Base-by-base conservation (phyloP, 2,888 invertebrate genomes). In the Trissolcus brochymenae region DNA sequence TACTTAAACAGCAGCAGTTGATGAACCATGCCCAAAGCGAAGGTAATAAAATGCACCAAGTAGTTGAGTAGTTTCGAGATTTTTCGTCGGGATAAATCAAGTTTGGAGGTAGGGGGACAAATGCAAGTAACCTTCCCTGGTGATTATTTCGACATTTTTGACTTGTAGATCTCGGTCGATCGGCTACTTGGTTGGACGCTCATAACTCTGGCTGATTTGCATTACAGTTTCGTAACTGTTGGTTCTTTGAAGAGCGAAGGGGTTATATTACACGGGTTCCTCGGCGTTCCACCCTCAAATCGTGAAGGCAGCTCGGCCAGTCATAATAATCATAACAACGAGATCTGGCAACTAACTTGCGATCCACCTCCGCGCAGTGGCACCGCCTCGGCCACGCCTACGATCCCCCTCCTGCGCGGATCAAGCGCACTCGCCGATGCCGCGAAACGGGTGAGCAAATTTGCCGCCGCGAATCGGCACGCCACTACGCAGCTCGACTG, bases 401-500 rank as follows among this genome's bases (percentile, higher is more conserved):
- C 80, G 67, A 75, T 67, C 84, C 82, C 81, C 84, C 73, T 40
- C 79, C 65, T 50, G 53, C 51, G 53, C n/a, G 21, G 80, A 77
- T 75, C 79, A 78, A 79, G 79, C 82, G 80, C 82, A 80, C 74
- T 67, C 55, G 73, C 74, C 56, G 73, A 80, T 78, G 68, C 72
- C 68, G 66, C 53, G 67, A 51, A 16, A 67, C 78, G 76, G 80
- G 76, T 72, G 78, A 80, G 79, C 77, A 78, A 77, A 80, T 73
- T 75, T 74, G 78, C 80, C 80, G 79, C 80, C 68, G 76, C 80
- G 75, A 78, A 78, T 70, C 81, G 78, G 70, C 54, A 80, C 82
- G 86, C 83, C 89, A 89, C 87, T 87, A 89, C 88, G 89, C 89
- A 89, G 89, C 87, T 83, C 88, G 89, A 86, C 89, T 89, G 89